Conservation (phyloP, 1,140 invertebrate genomes). For the Drosophila kurseongensis region DNA sequence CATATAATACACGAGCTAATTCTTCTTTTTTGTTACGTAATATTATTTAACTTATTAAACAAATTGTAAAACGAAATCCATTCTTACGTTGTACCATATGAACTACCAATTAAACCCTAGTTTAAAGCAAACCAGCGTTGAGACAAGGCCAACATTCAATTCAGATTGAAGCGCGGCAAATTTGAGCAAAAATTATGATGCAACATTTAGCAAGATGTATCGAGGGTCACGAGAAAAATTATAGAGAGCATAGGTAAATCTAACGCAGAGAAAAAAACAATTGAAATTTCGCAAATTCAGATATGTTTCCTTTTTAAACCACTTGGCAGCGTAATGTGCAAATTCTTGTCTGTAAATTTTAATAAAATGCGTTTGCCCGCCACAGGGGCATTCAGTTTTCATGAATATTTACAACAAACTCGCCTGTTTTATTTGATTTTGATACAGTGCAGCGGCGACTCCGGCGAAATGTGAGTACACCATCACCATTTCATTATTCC, state of each 20-base stretch:
- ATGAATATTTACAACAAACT: conserved; percentile 75
- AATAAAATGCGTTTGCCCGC: conserved; percentile 71
- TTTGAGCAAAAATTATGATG: conserved; percentile 72
- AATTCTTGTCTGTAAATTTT: conserved; percentile 67
- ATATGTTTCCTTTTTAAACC: conserved; percentile 24
- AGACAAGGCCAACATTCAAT: conserved; percentile 32
- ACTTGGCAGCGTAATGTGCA: conserved; percentile 18
- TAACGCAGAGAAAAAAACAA: conserved; percentile 54
- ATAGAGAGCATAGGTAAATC: conserved; percentile 35
- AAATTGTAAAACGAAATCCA: conserved; percentile 37
- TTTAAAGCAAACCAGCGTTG: conserved; percentile 59
- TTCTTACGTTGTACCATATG: conserved; percentile 57
- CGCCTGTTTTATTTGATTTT: conserved; percentile 74
- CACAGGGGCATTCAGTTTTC: conserved; percentile 61
- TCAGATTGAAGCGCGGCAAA: conserved; percentile 58
- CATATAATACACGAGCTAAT: conserved; percentile 12
- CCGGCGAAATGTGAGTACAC: conserved; percentile 44
- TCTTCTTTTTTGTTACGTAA: conserved; percentile 77
- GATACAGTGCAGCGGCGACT: conserved; percentile 37
- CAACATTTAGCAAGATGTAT: conserved; percentile 76
- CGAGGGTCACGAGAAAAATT: conserved; percentile 24
- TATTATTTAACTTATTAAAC: conserved; percentile 68
- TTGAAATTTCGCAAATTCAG: conserved; percentile 41
- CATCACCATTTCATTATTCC: conserved; percentile 26
- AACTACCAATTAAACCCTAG: conserved; percentile 52